Evolutionary conservation across 2,113 vertebrate species (phyloP).

Genomic region (Dunckerocampus dactyliophorus): DNA sequence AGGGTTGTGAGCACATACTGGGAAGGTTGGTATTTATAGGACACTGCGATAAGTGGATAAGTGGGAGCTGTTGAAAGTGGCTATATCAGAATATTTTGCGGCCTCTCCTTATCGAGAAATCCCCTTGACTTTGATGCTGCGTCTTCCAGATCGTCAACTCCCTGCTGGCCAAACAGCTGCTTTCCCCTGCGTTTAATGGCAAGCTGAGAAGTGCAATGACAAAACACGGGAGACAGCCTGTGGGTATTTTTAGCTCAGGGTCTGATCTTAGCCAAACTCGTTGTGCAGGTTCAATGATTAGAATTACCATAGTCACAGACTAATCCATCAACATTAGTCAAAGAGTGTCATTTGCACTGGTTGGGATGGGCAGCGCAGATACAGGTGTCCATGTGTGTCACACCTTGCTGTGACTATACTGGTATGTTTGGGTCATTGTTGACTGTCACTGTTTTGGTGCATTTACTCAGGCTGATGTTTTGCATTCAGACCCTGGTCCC

Average conservation of each 20-base stretch:
- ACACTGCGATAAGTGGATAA: slow-evolving; percentile 64
- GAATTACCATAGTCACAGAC: slow-evolving; percentile 51
- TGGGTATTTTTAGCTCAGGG: slow-evolving; percentile 59
- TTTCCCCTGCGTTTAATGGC: slow-evolving; percentile 54
- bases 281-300: slow-evolving; percentile 30
- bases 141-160: slow-evolving; percentile 40
- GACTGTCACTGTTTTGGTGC: too few relatives aligned
- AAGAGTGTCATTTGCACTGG: slow-evolving; percentile 49
- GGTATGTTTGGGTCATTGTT: too few relatives aligned
- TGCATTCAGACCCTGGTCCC: too few relatives aligned
- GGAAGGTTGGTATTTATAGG: slow-evolving; percentile 49
- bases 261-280: slow-evolving; percentile 48
- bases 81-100: slow-evolving; percentile 45
- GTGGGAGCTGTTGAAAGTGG: slow-evolving; percentile 50
- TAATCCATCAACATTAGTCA: slow-evolving; percentile 64
- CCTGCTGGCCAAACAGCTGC: slow-evolving; percentile 66
- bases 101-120: slow-evolving; percentile 25
- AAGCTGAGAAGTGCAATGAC: slow-evolving; percentile 42
- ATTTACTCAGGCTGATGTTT: too few relatives aligned
- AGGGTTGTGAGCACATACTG: slow-evolving; percentile 32
- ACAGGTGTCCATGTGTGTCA: slow-evolving; percentile 58
- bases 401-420: too few relatives aligned
- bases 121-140: slow-evolving; percentile 49
- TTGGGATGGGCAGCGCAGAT: slow-evolving; percentile 31
- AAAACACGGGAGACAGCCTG: slow-evolving; percentile 40